Conservation (phyloP, 2,888 invertebrate species). For the Limulus polyphemus region DNA sequence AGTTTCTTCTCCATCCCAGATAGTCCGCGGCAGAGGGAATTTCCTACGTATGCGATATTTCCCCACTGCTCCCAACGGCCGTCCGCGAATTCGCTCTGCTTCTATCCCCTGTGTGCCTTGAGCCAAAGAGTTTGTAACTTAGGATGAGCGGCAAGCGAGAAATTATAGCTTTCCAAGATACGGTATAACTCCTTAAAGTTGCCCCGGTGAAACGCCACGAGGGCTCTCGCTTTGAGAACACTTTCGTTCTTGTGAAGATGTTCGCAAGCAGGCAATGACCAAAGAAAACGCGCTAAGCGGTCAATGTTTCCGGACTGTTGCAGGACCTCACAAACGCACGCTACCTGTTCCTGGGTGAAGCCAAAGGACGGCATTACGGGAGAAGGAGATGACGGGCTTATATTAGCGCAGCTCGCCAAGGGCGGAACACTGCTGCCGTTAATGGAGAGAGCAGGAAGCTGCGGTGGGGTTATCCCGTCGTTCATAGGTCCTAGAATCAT, state of each 20-base stretch:
- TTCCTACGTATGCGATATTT: slow-evolving; percentile 81
- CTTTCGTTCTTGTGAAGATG: slow-evolving; percentile 92
- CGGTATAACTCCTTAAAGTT: slow-evolving; percentile 94
- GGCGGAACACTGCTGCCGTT: too few species aligned
- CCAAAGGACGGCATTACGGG: slow-evolving; percentile 61
- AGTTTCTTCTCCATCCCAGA: slow-evolving; percentile 99
- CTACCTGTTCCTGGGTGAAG: slow-evolving; percentile 97
- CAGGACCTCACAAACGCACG: slow-evolving; percentile 95
- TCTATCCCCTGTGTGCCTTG: slow-evolving; percentile 98
- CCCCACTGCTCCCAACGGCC: slow-evolving; percentile 69
- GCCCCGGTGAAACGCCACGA: slow-evolving; percentile 90
- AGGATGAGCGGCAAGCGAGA: slow-evolving; percentile 84
- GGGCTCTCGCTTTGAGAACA: slow-evolving; percentile 93
- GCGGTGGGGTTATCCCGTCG: too few species aligned
- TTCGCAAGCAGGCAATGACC: slow-evolving; percentile 93
- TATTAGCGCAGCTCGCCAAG: too few species aligned
- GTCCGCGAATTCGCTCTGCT: slow-evolving; percentile 81
- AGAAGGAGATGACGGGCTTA: too few species aligned
- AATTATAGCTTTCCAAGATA: slow-evolving; percentile 82
- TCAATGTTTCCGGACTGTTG: slow-evolving; percentile 94
- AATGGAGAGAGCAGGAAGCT: too few species aligned
- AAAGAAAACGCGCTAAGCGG: slow-evolving; percentile 81
- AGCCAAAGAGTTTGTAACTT: slow-evolving; percentile 89
- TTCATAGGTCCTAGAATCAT: too few species aligned
- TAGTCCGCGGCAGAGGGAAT: slow-evolving; percentile 91